Percentiles rank a stretch among this genome's conserved stretches.
Conservation (phyloP, 2,888 invertebrate species). For the Polia nebulosa region DNA sequence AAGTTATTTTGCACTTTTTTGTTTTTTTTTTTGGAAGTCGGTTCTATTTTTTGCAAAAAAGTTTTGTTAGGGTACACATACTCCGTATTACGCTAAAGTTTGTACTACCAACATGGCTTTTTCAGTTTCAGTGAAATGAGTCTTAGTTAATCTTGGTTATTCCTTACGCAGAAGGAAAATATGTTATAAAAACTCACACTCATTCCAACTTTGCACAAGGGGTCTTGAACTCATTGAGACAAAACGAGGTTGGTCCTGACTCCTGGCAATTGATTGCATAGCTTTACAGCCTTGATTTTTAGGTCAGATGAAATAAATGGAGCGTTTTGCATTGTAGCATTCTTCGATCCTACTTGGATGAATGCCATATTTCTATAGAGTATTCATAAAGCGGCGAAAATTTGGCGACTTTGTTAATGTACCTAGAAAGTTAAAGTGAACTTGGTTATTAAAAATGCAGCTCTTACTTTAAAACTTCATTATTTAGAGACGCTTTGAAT, state of each 20-base stretch:
- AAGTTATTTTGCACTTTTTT: no score
- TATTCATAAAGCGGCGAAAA: conserved; percentile 20
- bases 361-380: conserved; percentile 36
- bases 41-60: no score
- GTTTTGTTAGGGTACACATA: no score
- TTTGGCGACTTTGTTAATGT: conserved; percentile 26
- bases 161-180: no score
- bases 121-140: no score
- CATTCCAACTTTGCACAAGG: neutral
- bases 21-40: no score
- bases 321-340: conserved; percentile 25
- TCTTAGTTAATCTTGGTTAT: no score
- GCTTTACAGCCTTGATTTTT: conserved; percentile 1
- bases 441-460: conserved; percentile 9
- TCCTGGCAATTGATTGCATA: neutral
- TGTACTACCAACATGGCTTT: no score
- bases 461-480: conserved; percentile 9
- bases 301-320: conserved; percentile 22
- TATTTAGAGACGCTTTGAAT: neutral
- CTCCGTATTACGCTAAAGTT: no score
- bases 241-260: neutral
- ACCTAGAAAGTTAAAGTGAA: neutral
- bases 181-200: no score
- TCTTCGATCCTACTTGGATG: conserved; percentile 38
- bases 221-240: neutral